Percentiles rank a stretch among this genome's conserved stretches.
Evolutionary conservation across 2,888 invertebrate genomes (phyloP).

Genomic region (Myathropa florea): DNA sequence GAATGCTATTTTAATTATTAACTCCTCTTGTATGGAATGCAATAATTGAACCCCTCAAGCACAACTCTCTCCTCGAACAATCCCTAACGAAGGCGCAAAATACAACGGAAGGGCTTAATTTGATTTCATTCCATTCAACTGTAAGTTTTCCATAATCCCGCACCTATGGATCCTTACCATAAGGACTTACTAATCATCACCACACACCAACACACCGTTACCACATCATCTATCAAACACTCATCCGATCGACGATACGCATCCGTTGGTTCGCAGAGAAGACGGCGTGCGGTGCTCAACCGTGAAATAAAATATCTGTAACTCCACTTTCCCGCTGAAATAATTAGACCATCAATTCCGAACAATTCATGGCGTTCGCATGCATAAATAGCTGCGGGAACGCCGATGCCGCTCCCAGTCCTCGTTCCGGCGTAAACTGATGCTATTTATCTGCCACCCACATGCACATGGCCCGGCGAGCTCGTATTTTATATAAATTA

Average conservation of each 20-base stretch:
- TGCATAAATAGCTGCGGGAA: conserved; percentile 39
- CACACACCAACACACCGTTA: background rate
- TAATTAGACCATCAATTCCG: conserved; percentile 80
- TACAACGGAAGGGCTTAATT: background rate
- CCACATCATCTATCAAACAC: background rate
- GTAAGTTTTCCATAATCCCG: background rate
- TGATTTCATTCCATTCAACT: background rate
- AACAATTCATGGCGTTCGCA: conserved; percentile 75
- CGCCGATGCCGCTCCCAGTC: background rate
- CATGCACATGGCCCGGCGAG: background rate
- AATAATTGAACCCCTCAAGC: background rate
- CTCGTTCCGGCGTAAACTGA: background rate
- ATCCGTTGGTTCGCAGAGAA: background rate
- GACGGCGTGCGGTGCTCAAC: background rate
- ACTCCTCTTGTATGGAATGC: background rate
- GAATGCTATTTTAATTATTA: background rate
- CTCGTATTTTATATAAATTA: conserved; percentile 48
- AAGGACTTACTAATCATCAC: background rate
- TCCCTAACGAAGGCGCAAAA: background rate
- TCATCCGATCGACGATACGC: background rate
- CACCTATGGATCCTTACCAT: too few relatives aligned
- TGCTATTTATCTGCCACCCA: conserved; percentile 13
- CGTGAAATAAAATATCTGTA: conserved; percentile 27
- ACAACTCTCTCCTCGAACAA: background rate
- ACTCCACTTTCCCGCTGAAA: conserved; percentile 44